These are phyloP conservation scores for Polyommatus icarus DNA, from an alignment of 2,888 invertebrate species.

Conservation along the genomic window DNA sequence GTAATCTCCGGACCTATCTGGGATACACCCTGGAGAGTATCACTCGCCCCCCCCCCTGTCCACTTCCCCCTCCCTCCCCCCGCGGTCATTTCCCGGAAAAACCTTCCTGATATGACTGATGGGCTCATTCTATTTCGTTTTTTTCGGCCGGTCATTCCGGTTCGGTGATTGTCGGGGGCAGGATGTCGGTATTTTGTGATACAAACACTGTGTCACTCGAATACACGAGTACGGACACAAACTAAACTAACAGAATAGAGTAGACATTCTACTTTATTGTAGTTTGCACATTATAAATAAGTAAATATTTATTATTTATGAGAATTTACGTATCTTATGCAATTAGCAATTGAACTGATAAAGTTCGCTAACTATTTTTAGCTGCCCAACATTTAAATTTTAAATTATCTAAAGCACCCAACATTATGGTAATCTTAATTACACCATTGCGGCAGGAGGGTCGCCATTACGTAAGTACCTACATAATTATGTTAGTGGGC, in stretches of 20 bases:
- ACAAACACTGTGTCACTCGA: not conserved
- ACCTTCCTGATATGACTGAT: not conserved
- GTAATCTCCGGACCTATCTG: slow-evolving; percentile 9
- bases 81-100: not conserved
- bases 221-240: not conserved
- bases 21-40: not conserved
- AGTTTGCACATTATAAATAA: too few species aligned
- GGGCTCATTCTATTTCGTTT: not conserved
- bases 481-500: not conserved
- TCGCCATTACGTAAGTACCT: not conserved
- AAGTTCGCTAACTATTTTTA: not conserved
- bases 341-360: not conserved
- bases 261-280: not conserved
- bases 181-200: not conserved
- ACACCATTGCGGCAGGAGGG: not conserved
- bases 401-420: not conserved
- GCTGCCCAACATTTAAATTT: not conserved
- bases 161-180: not conserved
- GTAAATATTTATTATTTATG: too few species aligned
- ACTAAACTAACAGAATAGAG: not conserved
- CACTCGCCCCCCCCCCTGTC: not conserved
- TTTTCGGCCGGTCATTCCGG: not conserved
- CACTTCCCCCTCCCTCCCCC: not conserved
- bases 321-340: too few species aligned
- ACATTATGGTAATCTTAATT: not conserved